Base-by-base conservation (phyloP, 2,797 vertebrate genomes). In the Hypotaenidia okinawae region DNA sequence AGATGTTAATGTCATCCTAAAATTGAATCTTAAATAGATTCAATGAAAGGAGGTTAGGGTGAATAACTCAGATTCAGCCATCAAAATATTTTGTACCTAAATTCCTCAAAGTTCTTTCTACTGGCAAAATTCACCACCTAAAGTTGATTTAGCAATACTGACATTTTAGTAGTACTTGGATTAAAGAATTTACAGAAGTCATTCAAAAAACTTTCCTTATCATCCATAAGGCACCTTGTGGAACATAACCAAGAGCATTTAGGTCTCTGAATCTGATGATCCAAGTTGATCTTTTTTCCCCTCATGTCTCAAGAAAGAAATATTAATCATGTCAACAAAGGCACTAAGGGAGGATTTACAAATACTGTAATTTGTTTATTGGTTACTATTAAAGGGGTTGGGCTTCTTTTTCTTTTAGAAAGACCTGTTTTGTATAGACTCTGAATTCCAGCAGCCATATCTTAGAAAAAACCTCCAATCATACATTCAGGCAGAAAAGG, bases 161-260 rank as follows among this genome's bases (percentile, higher is more conserved):
- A 16, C 62, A 10, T 8, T 41, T 72, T 81, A 51, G 8, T 25
- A 67, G 17, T 19, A 72, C 33, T 33, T 32, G 41, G 51, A 68
- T 78, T 66, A 54, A 91, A 78, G 73, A 92, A 80, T 64, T 67
- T 89, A 72, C 9, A 51, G 84, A 21, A 87, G 54, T 47, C 52
- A 91, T 35, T 83, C 80, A 91, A 75, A 84, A 95, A 92, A 66
- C 24, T 67, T 87, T 22, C 27, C 74, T 17, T 62, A 30, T 57
- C 37, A 62, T 75, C 73, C 47, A 49, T 28, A 76, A 33, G 32
- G 75, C 76, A 55, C 63, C 51, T 63, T 21, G 10, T 43, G 83
- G 62, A 96, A 78, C 24, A 83, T 18, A 78, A 39, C 11, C 47
- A 49, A 69, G 39, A 80, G 13, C 15, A 63, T 80, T 75, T 80